A percentile compares a stretch with the other conserved stretches of the same genome.
These are phyloP conservation scores for Mormyrops attenuatus DNA, from an alignment of 2,797 vertebrate genomes.

Conservation along the genomic window DNA sequence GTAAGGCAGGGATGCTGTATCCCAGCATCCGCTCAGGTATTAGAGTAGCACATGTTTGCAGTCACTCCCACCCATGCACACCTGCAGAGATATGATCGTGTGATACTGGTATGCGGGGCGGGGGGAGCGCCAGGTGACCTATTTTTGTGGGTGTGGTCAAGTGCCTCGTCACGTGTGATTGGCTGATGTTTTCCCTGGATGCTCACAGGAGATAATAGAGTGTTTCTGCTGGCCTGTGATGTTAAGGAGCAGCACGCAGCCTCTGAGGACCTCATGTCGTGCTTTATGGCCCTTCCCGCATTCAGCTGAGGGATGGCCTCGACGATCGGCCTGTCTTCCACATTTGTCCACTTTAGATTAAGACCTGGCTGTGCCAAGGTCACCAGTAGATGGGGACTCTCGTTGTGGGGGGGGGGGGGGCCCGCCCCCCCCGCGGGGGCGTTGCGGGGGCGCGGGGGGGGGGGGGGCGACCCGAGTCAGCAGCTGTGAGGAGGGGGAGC, in stretches of 20 bases:
- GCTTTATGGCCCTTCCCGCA: conserved; percentile 51
- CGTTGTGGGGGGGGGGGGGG: no score
- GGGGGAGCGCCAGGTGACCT: not conserved
- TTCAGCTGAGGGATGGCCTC: conserved; percentile 43
- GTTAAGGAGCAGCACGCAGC: not conserved
- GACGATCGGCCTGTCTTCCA: conserved; percentile 29
- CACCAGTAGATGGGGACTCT: conserved; percentile 32
- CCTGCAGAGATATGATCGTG: not conserved
- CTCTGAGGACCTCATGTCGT: conserved; percentile 46
- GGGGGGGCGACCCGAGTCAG: not conserved
- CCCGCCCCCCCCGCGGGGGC: no score
- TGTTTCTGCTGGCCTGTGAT: conserved; percentile 29
- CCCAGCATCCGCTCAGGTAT: not conserved
- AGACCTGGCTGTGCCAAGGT: conserved; percentile 48
- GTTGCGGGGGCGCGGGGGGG: no score
- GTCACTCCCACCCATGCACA: not conserved
- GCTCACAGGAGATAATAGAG: conserved; percentile 37
- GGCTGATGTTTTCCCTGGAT: conserved; percentile 28
- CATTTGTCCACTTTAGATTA: conserved; percentile 36
- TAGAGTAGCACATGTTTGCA: not conserved
- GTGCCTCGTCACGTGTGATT: not conserved
- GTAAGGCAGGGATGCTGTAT: not conserved
- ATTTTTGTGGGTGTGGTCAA: not conserved
- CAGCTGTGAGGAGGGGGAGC: not conserved
- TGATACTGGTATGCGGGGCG: not conserved